Percentiles rank a stretch among this genome's conserved stretches.
These are phyloP conservation scores for Macropus fuliginosus DNA, from an alignment of 2,797 vertebrate genomes.

Conservation along the genomic window DNA sequence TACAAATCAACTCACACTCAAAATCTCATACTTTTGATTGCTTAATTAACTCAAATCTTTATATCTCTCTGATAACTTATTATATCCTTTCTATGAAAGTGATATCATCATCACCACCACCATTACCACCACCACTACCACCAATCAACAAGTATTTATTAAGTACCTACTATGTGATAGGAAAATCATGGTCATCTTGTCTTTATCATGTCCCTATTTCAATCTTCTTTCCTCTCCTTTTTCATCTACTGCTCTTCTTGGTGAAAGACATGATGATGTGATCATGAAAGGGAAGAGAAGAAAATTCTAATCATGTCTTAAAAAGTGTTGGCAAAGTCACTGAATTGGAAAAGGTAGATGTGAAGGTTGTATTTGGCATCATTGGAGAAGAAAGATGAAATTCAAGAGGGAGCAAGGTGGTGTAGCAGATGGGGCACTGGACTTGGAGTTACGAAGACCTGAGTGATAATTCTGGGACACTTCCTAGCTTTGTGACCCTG, in stretches of 20 bases:
- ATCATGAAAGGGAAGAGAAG: conserved; percentile 29
- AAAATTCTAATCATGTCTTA: neutral
- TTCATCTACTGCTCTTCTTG: neutral
- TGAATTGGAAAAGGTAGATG: conserved; percentile 16
- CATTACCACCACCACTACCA: neutral
- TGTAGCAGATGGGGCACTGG: neutral
- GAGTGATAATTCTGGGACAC: neutral
- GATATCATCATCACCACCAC: neutral
- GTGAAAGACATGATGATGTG: neutral
- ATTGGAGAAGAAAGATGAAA: conserved; percentile 15
- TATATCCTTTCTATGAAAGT: conserved; percentile 11
- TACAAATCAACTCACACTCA: neutral
- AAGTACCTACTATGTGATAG: neutral
- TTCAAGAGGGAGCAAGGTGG: neutral
- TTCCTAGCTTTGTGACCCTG: neutral
- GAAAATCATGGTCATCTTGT: neutral
- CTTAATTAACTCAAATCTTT: neutral
- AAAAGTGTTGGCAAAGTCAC: conserved; percentile 18
- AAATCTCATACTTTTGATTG: neutral
- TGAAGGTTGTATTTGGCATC: conserved; percentile 36
- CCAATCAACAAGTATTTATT: neutral
- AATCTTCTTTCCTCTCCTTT: neutral
- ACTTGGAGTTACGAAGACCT: neutral
- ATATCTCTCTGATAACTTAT: conserved; percentile 38
- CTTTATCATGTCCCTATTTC: neutral